Evolutionary conservation across 2,113 vertebrate species (phyloP), one percentile per base, ranked within the genome.

Genomic region (Bufo bufo): DNA sequence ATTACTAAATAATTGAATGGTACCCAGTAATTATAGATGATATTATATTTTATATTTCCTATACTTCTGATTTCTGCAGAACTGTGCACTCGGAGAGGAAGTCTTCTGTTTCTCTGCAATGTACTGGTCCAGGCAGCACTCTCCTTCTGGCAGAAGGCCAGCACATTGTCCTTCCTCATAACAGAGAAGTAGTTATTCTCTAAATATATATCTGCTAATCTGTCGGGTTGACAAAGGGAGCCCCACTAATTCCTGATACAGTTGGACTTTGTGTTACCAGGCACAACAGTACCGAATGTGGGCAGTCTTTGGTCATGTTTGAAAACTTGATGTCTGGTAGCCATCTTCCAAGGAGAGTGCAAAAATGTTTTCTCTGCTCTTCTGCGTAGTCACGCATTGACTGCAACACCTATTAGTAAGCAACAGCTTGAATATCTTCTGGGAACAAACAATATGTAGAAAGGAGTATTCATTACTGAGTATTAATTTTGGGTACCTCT

Each of bases 1-100:
- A 71, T 71, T 71, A 23, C 66, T 33, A 71, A 71, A 71, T 71
- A 12, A 33, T 33, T 33, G 11, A 71, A 43, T 6, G 6, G 2
- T 71, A 33, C 12, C 23, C 66, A 43, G 66, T 71, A 71, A 71
- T 71, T 33, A 33, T 3, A 71, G 43, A 49, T 16, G 43, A 75
- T 17, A 16, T 47, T 75, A 45, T 47, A 33, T 49, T 49, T 33
- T 75, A 6, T 71, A 23, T 66, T 43, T 72, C 33, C 69, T 23
- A 33, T 33, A 71, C n/a, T 33, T 71, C 47, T n/a, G 49, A 77
- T 52, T 77, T 77, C 75, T 77, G 19, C 17, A n/a, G 75, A 77
- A 77, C 17, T 52, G 16, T 12, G 75, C 17, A 19, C 19, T n/a
- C 11, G 47, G 52, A 11, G 49, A 77, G 75, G 47, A 52, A 77